These are phyloP conservation scores for Sciaenops ocellatus DNA, from an alignment of 2,797 vertebrate genomes.

Conservation along the genomic window DNA sequence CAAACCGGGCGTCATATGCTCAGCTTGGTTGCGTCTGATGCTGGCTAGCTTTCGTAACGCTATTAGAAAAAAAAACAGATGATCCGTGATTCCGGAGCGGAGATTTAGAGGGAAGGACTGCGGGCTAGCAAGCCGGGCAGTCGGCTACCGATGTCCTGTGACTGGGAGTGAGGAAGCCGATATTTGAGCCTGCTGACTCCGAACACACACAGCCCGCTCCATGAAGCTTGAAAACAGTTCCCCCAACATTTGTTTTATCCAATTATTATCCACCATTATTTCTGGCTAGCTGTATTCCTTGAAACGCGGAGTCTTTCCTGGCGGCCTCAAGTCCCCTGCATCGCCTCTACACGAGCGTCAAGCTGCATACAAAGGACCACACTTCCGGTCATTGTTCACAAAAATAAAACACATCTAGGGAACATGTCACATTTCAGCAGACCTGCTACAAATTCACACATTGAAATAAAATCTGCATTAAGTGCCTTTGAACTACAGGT, in stretches of 20 bases:
- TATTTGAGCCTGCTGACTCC: slow-evolving; percentile 39
- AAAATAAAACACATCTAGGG: slow-evolving; percentile 49
- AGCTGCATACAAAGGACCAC: fast-evolving
- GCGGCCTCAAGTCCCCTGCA: slow-evolving; percentile 74
- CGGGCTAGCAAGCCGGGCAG: slow-evolving; percentile 70
- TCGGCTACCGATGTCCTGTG: slow-evolving; percentile 59
- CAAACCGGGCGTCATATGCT: not conserved
- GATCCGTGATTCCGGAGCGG: slow-evolving; percentile 52
- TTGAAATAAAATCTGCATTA: not conserved
- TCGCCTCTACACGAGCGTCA: slow-evolving; percentile 21
- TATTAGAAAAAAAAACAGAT: slow-evolving; percentile 15
- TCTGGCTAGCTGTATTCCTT: slow-evolving; percentile 34
- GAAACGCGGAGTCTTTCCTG: slow-evolving; percentile 46
- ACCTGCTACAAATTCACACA: too few species aligned
- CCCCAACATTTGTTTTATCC: not conserved
- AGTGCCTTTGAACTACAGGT: not conserved
- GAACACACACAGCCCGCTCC: slow-evolving; percentile 22
- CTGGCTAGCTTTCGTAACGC: slow-evolving; percentile 17
- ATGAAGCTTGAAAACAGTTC: not conserved
- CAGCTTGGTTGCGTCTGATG: not conserved
- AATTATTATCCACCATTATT: slow-evolving; percentile 9
- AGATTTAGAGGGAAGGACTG: slow-evolving; percentile 53
- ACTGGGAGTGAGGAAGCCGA: slow-evolving; percentile 17
- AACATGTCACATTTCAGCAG: not conserved
- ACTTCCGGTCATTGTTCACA: slow-evolving; percentile 52